Evolutionary conservation across 2,888 invertebrate genomes (phyloP), one percentile per base, ranked within the genome.

Genomic region (Machimus rusticus): DNA sequence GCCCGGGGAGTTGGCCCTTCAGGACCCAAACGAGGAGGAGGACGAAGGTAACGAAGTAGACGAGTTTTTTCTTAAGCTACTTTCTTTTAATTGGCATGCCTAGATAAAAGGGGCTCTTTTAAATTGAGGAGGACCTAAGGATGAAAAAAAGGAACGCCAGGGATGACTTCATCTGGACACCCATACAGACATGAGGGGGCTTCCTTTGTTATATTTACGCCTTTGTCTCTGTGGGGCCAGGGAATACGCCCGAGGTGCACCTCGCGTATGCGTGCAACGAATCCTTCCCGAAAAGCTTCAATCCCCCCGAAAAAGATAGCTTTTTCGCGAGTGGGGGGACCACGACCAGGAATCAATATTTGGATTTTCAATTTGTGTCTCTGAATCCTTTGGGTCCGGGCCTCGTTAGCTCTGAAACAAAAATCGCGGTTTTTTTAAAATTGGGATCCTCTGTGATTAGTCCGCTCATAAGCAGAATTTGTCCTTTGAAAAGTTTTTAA

Each of bases 231-330:
- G 51, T 37, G n/a, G 16, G 28, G 39, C 39, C 66, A 82, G 66
- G 82, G 82, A 82, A 82, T 82, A 82, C 82, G 82, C 82, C 82
- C 82, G 82, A 57, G 37, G 82, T 34, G 37, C 82, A 57, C 28
- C 37, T 82, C 57, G 82, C 82, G 82, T 82, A 82, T 82, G 82
- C 82, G 82, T 82, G 66, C 55, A 82, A 37, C 31, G 34, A 34
- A 66, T 82, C 19, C 57, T 43, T 28, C 55, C 43, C 14, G 3
- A 46, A 82, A 82, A 66, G 66, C 66, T 82, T 66, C 43, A 16
- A 14, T 16, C 51, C 55, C 55, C 66, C 37, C 19, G 39, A 82
- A 76, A 76, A 39, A 82, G 55, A 82, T 37, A 82, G 82, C 82
- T 82, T 82, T 82, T 82, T 82, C 51, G 23, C 23, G 66, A 78